Conservation (phyloP, 2,888 invertebrate genomes). For the Agrochola lota region DNA sequence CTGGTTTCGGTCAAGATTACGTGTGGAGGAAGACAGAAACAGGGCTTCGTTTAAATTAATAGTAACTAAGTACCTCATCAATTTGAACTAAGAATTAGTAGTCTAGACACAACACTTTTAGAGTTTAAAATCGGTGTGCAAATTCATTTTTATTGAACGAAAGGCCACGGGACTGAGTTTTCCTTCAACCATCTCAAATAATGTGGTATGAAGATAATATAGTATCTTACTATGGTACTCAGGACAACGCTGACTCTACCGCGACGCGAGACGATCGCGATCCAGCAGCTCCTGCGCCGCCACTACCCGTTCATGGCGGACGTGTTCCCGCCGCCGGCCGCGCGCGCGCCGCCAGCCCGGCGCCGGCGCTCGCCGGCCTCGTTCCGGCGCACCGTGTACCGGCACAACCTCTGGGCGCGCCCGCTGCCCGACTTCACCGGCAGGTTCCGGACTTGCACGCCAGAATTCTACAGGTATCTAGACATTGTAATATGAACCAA, state of each 20-base stretch:
- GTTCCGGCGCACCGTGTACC: constrained; percentile 94
- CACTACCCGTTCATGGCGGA: constrained; percentile 84
- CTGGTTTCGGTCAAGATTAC: too few species aligned
- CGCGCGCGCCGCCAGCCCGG: constrained; percentile 68
- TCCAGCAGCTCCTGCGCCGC: constrained; percentile 90
- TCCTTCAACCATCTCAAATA: too few species aligned
- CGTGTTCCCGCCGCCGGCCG: constrained; percentile 68
- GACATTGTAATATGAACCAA: neutral
- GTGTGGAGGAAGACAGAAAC: too few species aligned
- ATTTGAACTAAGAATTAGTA: too few species aligned
- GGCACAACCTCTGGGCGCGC: constrained; percentile 93
- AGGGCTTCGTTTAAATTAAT: too few species aligned
- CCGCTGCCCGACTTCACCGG: constrained; percentile 93
- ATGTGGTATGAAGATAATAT: too few species aligned
- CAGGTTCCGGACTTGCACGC: constrained; percentile 93
- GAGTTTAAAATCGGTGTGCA: too few species aligned
- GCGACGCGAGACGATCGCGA: constrained; percentile 90
- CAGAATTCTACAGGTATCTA: constrained; percentile 93
- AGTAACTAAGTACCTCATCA: too few species aligned
- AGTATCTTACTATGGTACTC: constrained; percentile 19
- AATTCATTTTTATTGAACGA: too few species aligned
- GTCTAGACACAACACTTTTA: too few species aligned
- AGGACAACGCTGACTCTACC: constrained; percentile 93
- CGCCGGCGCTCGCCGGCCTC: constrained; percentile 83
- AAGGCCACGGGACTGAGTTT: too few species aligned